Conservation (phyloP, 2,797 vertebrate genomes). For the Apodemus agrarius region DNA sequence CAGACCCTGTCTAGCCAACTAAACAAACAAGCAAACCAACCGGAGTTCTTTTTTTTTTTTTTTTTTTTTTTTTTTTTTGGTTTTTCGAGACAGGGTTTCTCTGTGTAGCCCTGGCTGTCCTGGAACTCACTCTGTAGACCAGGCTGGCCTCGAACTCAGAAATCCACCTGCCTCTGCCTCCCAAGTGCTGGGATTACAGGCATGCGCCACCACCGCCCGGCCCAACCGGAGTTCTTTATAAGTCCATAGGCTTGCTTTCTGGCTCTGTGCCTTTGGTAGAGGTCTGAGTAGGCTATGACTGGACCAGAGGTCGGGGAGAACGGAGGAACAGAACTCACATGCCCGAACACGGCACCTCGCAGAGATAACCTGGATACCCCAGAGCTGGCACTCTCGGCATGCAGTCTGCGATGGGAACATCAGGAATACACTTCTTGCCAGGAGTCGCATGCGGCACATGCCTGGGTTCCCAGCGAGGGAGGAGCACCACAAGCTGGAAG, state of each 20-base stretch:
- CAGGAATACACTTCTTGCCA: neutral
- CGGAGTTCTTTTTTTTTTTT: neutral
- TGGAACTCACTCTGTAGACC: too few species aligned
- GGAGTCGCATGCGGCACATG: neutral
- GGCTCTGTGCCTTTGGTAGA: neutral
- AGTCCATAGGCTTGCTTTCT: neutral
- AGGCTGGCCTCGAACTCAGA: too few species aligned
- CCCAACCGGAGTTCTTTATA: neutral
- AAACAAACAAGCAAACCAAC: too few species aligned
- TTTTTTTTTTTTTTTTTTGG: too few species aligned
- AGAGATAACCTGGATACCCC: neutral
- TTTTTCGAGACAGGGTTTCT: too few species aligned
- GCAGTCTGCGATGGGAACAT: neutral
- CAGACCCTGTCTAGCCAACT: neutral
- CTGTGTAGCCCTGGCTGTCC: too few species aligned
- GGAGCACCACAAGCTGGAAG: neutral
- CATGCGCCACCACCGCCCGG: too few species aligned
- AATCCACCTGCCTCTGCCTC: too few species aligned
- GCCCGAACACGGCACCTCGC: neutral
- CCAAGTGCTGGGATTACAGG: too few species aligned
- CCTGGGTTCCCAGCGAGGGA: neutral
- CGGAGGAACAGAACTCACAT: neutral
- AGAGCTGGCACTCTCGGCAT: neutral
- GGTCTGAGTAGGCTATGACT: neutral
- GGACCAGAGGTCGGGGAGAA: neutral